Evolutionary conservation across 2,797 vertebrate species (phyloP).

Genomic region (Heteromormyrus szaboi): DNA sequence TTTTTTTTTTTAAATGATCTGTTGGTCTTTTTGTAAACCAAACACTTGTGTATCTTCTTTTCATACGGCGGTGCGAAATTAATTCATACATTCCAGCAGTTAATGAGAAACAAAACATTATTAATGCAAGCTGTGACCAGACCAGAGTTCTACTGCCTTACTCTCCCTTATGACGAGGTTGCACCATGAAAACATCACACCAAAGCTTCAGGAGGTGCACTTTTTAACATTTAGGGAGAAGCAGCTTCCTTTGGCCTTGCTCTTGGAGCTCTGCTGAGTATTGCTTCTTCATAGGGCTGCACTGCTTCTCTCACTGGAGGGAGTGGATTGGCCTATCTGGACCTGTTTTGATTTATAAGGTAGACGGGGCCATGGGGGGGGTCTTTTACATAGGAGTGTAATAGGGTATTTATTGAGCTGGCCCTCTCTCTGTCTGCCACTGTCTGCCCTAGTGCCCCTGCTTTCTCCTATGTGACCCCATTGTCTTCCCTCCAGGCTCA

Average conservation of each 20-base stretch:
- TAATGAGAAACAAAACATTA: conserved; percentile 13
- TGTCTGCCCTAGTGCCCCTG: background rate
- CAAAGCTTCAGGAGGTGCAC: background rate
- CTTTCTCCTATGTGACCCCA: conserved; percentile 6
- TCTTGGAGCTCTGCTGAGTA: background rate
- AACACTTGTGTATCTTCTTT: conserved; percentile 16
- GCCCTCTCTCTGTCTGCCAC: conserved; percentile 9
- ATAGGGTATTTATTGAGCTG: background rate
- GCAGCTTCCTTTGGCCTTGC: background rate
- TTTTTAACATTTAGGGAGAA: background rate
- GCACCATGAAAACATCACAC: background rate
- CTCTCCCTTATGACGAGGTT: background rate
- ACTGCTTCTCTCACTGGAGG: background rate
- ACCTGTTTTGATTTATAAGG: background rate
- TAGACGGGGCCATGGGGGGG: background rate
- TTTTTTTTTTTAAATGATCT: conserved; percentile 12
- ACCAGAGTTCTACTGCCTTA: conserved; percentile 22
- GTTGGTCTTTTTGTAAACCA: conserved; percentile 11
- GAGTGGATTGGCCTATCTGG: background rate
- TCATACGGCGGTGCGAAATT: conserved; percentile 13
- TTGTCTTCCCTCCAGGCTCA: conserved; percentile 1
- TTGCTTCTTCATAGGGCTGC: background rate
- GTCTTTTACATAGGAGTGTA: background rate
- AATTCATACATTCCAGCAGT: conserved; percentile 22
- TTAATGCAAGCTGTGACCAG: conserved; percentile 16